Conservation (phyloP, 2,797 vertebrate species). For the Lindbergichthys nudifrons region DNA sequence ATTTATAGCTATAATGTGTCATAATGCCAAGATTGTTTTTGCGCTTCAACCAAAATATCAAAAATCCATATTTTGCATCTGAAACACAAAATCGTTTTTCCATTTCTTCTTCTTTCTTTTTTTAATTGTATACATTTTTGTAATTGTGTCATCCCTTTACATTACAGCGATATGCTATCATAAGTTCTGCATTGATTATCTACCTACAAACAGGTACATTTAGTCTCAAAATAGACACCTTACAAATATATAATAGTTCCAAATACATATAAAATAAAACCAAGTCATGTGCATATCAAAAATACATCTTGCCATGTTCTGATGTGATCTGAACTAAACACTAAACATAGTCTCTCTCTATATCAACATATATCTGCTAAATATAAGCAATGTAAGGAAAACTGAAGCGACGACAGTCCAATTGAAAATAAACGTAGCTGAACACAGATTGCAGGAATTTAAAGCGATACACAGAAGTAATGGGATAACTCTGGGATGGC, state of each 20-base stretch:
- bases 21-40: neutral
- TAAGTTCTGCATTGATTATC: neutral
- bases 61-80: neutral
- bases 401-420: slow-evolving; percentile 2
- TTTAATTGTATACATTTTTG: too few species aligned
- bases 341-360: neutral
- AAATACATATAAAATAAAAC: too few species aligned
- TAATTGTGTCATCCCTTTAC: neutral
- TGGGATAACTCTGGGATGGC: slow-evolving; percentile 48
- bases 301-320: too few species aligned
- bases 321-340: neutral
- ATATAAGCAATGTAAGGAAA: slow-evolving; percentile 21
- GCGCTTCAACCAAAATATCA: neutral
- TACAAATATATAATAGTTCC: too few species aligned
- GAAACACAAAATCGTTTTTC: too few species aligned
- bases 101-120: too few species aligned
- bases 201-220: neutral
- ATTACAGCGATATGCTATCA: neutral
- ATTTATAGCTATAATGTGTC: neutral
- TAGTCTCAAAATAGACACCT: too few species aligned
- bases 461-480: slow-evolving; percentile 49
- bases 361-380: slow-evolving; percentile 7
- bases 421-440: slow-evolving; percentile 25
- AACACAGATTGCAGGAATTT: slow-evolving; percentile 40
- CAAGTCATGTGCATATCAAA: too few species aligned